phyloP scores from a whole-genome alignment of 2,888 invertebrate genomes.

The Muschampia plurimacula region DNA sequence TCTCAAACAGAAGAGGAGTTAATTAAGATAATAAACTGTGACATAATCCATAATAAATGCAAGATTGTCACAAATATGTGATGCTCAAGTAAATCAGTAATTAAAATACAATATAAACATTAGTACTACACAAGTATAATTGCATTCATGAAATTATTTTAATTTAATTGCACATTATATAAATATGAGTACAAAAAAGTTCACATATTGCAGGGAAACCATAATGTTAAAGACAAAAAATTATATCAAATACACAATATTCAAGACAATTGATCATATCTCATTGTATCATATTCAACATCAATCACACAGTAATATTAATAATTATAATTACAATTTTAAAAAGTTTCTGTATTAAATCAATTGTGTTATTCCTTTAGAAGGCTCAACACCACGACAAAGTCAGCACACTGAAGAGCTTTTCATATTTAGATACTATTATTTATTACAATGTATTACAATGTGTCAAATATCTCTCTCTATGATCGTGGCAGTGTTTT shows the following conservation, averaged over 20 bases:
- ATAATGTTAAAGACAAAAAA: conserved; percentile 55
- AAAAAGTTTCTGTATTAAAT: conserved; percentile 28
- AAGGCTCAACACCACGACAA: conserved; percentile 31
- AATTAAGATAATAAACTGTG: no score
- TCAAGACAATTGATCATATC: conserved; percentile 43
- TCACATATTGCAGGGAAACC: conserved; percentile 35
- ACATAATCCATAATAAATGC: conserved; percentile 15
- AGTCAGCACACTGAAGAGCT: conserved; percentile 30
- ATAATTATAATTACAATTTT: conserved; percentile 24
- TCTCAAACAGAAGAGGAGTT: no score
- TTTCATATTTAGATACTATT: background rate
- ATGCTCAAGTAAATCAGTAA: background rate
- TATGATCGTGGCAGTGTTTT: conserved; percentile 26
- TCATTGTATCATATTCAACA: conserved; percentile 42
- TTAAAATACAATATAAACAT: background rate
- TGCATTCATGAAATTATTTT: background rate
- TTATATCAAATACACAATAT: conserved; percentile 40
- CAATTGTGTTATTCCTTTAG: conserved; percentile 29
- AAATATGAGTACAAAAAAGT: conserved; percentile 32
- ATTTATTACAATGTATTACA: background rate
- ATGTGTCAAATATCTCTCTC: conserved; percentile 5
- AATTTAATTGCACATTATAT: conserved; percentile 7
- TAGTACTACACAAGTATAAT: background rate
- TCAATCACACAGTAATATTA: conserved; percentile 39
- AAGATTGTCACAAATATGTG: conserved; percentile 2